Percentiles rank a stretch among this genome's conserved stretches.
Conservation (phyloP, 2,113 vertebrate genomes). For the Perca fluviatilis region DNA sequence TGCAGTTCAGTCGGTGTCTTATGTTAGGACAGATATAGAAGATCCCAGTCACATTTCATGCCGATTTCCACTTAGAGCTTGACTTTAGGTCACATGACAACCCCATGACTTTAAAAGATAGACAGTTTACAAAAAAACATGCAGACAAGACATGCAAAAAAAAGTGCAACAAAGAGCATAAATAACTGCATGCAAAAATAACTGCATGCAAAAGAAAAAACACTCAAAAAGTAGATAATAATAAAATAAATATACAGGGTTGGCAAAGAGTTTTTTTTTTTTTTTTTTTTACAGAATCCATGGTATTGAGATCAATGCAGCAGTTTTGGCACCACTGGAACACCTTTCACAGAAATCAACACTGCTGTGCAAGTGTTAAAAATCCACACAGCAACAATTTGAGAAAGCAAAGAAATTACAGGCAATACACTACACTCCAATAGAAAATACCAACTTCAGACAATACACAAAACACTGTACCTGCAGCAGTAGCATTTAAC, state of each 20-base stretch:
- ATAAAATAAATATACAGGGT: not conserved
- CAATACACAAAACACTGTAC: not conserved
- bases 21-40: not conserved
- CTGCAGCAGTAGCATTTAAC: constrained; percentile 30
- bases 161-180: constrained; percentile 7
- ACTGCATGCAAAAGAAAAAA: constrained; percentile 18
- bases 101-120: not conserved
- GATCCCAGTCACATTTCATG: not conserved
- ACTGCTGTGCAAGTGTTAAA: not conserved
- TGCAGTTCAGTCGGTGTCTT: not conserved
- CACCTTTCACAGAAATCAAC: not conserved
- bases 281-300: not conserved
- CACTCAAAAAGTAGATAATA: not conserved
- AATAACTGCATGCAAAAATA: constrained; percentile 30
- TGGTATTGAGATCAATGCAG: not conserved
- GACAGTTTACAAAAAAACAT: not conserved
- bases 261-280: not conserved
- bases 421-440: constrained; percentile 16
- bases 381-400: not conserved
- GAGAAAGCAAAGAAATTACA: not conserved
- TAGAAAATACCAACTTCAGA: not conserved
- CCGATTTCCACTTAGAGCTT: constrained; percentile 27
- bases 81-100: constrained; percentile 33
- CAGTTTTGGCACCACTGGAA: constrained; percentile 33
- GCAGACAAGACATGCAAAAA: constrained; percentile 16